A percentile compares a stretch with the other conserved stretches of the same genome.
phyloP scores from a whole-genome alignment of 2,888 invertebrate species.

The Pristionchus arcanus region DNA sequence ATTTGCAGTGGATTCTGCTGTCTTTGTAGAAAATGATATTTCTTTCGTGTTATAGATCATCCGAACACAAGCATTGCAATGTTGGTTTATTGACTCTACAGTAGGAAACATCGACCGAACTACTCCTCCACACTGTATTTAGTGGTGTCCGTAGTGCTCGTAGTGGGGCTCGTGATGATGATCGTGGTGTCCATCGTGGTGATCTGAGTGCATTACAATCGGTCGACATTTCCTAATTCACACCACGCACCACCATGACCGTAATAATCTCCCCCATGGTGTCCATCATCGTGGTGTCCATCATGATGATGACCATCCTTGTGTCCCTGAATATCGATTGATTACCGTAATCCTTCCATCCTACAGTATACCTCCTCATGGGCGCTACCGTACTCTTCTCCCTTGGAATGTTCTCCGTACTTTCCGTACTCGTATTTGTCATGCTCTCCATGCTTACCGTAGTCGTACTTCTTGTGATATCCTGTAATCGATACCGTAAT shows the following conservation, averaged over 20 bases:
- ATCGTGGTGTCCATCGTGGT: constrained; percentile 48
- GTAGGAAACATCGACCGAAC: background rate
- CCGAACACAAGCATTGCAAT: background rate
- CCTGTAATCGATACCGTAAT: background rate
- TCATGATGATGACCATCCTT: constrained; percentile 42
- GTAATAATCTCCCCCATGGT: constrained; percentile 41
- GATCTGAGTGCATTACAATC: constrained; percentile 40
- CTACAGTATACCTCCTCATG: constrained; percentile 54
- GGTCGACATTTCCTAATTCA: constrained; percentile 24
- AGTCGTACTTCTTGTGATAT: constrained; percentile 51
- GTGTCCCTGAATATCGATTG: constrained; percentile 43
- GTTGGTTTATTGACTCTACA: background rate
- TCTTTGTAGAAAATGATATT: too few relatives aligned
- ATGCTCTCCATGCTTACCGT: constrained; percentile 52
- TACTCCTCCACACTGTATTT: background rate
- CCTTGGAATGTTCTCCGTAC: constrained; percentile 47
- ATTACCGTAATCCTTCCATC: background rate
- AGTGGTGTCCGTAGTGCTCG: constrained; percentile 46
- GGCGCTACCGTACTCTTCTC: constrained; percentile 52
- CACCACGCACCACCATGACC: constrained; percentile 45
- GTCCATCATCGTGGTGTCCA: constrained; percentile 28
- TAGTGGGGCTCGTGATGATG: constrained; percentile 45
- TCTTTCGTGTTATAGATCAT: too few relatives aligned
- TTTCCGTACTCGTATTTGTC: constrained; percentile 55
- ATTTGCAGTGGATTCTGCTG: too few relatives aligned